These are phyloP conservation scores for Diloba caeruleocephala DNA, from an alignment of 2,888 invertebrate species.

Conservation along the genomic window DNA sequence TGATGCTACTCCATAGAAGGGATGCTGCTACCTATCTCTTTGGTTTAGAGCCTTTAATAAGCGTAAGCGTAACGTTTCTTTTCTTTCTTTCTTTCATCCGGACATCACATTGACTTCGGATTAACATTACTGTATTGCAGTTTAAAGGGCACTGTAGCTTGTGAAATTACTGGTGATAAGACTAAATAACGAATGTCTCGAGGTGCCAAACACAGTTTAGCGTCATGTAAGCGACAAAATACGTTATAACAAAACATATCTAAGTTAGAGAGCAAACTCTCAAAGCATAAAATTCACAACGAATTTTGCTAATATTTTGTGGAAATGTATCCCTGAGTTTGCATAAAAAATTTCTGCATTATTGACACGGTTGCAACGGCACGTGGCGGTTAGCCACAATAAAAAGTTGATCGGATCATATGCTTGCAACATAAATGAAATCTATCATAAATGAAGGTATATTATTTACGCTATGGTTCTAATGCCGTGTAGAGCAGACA, in stretches of 20 bases:
- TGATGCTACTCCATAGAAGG: too few relatives aligned
- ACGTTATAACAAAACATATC: slow-evolving; percentile 14
- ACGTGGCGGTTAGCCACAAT: slow-evolving; percentile 16
- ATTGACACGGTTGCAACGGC: slow-evolving; percentile 39
- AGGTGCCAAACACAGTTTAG: slow-evolving; percentile 11
- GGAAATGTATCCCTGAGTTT: slow-evolving; percentile 39
- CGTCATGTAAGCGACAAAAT: slow-evolving; percentile 22
- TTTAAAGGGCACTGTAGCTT: too few relatives aligned
- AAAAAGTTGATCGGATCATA: slow-evolving; percentile 22
- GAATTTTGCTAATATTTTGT: slow-evolving; percentile 31
- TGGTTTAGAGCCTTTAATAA: too few relatives aligned
- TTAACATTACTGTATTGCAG: too few relatives aligned
- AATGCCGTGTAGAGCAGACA: too few relatives aligned
- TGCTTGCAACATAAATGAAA: slow-evolving; percentile 2
- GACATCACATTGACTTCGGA: too few relatives aligned
- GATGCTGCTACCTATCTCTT: too few relatives aligned
- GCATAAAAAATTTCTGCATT: slow-evolving; percentile 52
- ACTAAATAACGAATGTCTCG: too few relatives aligned
- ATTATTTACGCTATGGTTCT: too few relatives aligned
- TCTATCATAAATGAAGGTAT: neutral
- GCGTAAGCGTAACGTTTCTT: too few relatives aligned
- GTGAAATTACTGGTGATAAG: too few relatives aligned
- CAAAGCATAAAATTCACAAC: slow-evolving; percentile 25
- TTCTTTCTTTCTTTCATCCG: too few relatives aligned
- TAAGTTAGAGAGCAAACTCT: slow-evolving; percentile 11